phyloP scores from a whole-genome alignment of 30 jellyfish, hydroid and myxozoan species.

The Aurelia aurita complex sp. Pacific region DNA sequence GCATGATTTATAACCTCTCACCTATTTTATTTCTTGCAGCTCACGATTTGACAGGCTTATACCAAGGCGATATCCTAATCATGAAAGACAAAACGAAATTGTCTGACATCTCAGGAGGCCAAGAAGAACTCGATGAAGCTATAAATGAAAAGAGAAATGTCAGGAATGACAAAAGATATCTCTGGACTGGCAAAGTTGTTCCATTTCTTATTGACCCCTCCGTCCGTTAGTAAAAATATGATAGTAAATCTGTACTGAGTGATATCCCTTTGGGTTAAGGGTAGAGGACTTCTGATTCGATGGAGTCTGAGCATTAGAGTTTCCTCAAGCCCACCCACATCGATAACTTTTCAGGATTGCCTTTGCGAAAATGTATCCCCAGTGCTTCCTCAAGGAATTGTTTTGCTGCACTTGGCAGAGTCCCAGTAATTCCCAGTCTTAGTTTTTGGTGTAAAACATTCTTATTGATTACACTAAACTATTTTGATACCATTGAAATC shows the following conservation, averaged over 20 bases:
- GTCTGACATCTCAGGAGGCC: conserved; percentile 28
- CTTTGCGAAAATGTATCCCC: no score
- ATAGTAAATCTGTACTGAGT: no score
- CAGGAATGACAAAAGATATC: conserved; percentile 10
- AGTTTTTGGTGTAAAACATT: no score
- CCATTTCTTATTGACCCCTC: conserved; percentile 16
- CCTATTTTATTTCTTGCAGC: neutral
- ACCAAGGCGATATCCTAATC: conserved; percentile 42
- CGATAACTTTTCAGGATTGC: no score
- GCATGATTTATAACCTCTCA: neutral
- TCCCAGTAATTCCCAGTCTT: no score
- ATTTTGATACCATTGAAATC: no score
- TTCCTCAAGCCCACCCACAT: no score
- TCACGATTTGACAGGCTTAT: conserved; percentile 41
- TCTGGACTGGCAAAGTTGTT: conserved; percentile 47
- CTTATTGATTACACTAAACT: no score
- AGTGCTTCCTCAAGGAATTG: no score
- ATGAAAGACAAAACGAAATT: conserved; percentile 6
- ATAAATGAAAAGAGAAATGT: conserved; percentile 46
- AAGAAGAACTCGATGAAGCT: neutral
- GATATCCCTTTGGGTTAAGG: neutral
- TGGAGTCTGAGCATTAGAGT: no score
- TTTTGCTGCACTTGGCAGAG: no score
- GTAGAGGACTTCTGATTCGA: no score
- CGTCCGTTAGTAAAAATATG: conserved; percentile 10